These are phyloP conservation scores for Bungarus multicinctus DNA, from an alignment of 2,113 vertebrate genomes.

Conservation along the genomic window DNA sequence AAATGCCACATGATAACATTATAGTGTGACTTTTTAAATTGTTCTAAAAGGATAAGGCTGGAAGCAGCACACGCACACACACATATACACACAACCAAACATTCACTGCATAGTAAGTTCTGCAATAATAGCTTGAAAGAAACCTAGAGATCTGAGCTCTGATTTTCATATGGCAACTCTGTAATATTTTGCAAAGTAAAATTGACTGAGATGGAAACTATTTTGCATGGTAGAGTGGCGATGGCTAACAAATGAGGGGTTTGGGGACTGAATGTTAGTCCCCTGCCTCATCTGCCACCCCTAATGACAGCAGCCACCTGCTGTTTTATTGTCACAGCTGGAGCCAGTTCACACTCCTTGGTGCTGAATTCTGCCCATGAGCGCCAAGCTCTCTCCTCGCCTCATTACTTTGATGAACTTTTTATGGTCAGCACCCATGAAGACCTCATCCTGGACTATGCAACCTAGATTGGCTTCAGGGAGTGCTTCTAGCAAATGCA, in stretches of 20 bases:
- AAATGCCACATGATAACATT: constrained; percentile 50
- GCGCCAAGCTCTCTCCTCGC: constrained; percentile 81
- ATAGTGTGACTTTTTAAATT: constrained; percentile 39
- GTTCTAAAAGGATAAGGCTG: constrained; percentile 18
- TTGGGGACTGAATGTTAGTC: constrained; percentile 82
- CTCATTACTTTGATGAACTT: constrained; percentile 99
- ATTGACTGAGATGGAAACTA: constrained; percentile 85
- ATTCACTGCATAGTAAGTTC: constrained; percentile 45
- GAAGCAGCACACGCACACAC: neutral
- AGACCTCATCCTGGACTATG: constrained; percentile 87
- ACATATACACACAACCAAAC: neutral
- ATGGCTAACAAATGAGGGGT: constrained; percentile 89
- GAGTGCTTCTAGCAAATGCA: constrained; percentile 66
- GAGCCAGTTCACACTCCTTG: constrained; percentile 91
- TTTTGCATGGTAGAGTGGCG: constrained; percentile 88
- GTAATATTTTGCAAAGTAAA: constrained; percentile 77
- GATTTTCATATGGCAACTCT: constrained; percentile 64
- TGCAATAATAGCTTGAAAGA: constrained; percentile 52
- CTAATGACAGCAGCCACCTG: constrained; percentile 99
- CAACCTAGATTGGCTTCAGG: constrained; percentile 74
- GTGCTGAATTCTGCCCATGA: constrained; percentile 86
- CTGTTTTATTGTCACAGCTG: constrained; percentile 99
- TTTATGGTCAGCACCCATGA: constrained; percentile 98
- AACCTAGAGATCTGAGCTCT: constrained; percentile 60
- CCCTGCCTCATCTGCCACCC: constrained; percentile 92